Percentiles rank a stretch among this genome's conserved stretches.
These are phyloP conservation scores for Rhynchophorus ferrugineus DNA, from an alignment of 1,140 invertebrate species.

Conservation along the genomic window DNA sequence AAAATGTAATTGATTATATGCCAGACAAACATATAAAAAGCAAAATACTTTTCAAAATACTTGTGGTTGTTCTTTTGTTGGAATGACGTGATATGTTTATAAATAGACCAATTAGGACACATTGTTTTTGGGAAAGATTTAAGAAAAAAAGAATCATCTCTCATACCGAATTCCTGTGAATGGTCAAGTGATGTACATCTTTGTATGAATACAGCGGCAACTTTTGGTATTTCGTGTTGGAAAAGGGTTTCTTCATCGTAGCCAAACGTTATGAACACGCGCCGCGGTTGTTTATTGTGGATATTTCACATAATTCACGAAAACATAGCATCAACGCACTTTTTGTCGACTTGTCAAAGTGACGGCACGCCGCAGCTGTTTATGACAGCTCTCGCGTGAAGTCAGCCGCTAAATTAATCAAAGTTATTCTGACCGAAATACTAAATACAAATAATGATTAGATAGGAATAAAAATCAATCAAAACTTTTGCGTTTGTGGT, in stretches of 20 bases:
- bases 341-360: constrained; percentile 4
- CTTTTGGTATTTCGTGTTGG: constrained; percentile 28
- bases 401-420: no score
- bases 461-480: no score
- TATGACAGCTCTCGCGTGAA: neutral
- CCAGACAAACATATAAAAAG: neutral
- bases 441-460: no score
- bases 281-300: constrained; percentile 3
- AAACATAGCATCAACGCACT: constrained; percentile 3
- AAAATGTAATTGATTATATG: neutral
- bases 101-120: no score
- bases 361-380: constrained; percentile 5
- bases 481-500: no score
- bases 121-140: neutral
- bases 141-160: neutral
- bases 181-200: constrained; percentile 24
- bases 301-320: constrained; percentile 16
- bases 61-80: no score
- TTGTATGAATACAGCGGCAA: constrained; percentile 26
- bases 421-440: no score
- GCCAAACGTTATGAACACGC: constrained; percentile 4
- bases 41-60: neutral
- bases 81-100: no score
- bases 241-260: constrained; percentile 29
- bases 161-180: constrained; percentile 25